Base-by-base conservation (phyloP, 2,113 vertebrate species). In the Carlito syrichta region DNA sequence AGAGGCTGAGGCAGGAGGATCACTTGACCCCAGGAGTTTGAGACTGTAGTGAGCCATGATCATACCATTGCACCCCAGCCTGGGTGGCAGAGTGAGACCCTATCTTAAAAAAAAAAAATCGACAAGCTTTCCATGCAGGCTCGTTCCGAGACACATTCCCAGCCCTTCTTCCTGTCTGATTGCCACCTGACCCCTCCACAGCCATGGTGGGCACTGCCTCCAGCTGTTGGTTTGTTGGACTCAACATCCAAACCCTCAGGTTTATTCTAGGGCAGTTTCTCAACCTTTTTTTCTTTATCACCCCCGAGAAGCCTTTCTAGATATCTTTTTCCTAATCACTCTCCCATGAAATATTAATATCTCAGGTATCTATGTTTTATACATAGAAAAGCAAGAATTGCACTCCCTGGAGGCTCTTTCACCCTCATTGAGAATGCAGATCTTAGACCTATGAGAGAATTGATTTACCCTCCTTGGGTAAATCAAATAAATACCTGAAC, bases 121-220 rank as follows among this genome's bases (percentile, higher is more conserved):
- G n/a, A n/a, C n/a, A n/a, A 3, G 19, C 27, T 30, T 25, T 6
- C 71, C 3, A 22, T 6, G 30, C 1, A 2, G 1, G 76, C 6
- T 16, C 16, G 1, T 5, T 69, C 69, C 45, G 2, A 50, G 45
- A 17, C 14, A 48, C 45, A 27, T 60, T 6, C 27, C 22, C 22
- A 13, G 68, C 43, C 25, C 78, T 43, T 23, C 68, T 8, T 54
- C 48, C 73, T 23, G 6, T 23, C 32, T 1, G 32, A n/a, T 5
- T 8, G 58, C 54, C 58, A 17, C 45, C 22, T 3, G 2, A 0
- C 8, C 20, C 69, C 40, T 43, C n/a, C 32, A 35, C 20, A 4
- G n/a, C 35, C 4, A 11, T 2, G 23, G 77, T 2, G 23, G 77
- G 13, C 2, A 2, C 20, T 22, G 6, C 38, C 30, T 52, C 81